These are phyloP conservation scores for Cotesia typhae DNA, from an alignment of 1,140 invertebrate species.

Conservation along the genomic window DNA sequence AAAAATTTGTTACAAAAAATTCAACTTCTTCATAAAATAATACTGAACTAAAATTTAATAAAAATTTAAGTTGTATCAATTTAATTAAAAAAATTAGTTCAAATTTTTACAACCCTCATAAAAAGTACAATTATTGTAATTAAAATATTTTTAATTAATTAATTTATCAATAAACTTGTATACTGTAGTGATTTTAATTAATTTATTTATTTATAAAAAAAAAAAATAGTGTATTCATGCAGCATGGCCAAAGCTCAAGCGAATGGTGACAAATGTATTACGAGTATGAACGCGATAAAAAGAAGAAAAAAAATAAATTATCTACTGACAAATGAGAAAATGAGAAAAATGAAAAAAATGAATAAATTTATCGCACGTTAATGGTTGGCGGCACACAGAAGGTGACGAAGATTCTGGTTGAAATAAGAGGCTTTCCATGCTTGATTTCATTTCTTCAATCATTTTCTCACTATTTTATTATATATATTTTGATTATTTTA, in stretches of 20 bases:
- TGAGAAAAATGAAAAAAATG: constrained; percentile 8
- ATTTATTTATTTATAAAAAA: too few species aligned
- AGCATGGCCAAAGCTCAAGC: constrained; percentile 63
- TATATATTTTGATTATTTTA: constrained; percentile 23
- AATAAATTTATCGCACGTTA: constrained; percentile 33
- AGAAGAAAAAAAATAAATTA: constrained; percentile 10
- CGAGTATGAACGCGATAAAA: constrained; percentile 2
- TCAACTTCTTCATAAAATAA: too few species aligned
- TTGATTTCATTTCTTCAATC: constrained; percentile 22
- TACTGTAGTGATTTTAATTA: background rate
- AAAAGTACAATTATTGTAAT: too few species aligned
- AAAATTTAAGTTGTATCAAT: too few species aligned
- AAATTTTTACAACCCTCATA: too few species aligned
- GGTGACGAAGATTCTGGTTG: constrained; percentile 36
- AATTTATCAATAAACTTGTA: background rate
- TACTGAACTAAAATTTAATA: too few species aligned
- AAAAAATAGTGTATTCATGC: constrained; percentile 52
- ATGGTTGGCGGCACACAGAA: constrained; percentile 47
- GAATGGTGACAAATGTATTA: constrained; percentile 43
- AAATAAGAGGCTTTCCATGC: constrained; percentile 30
- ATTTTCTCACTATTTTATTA: constrained; percentile 17
- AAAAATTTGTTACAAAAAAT: too few species aligned
- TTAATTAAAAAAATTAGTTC: background rate
- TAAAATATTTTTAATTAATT: constrained; percentile 3
- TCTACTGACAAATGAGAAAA: constrained; percentile 16